These are phyloP conservation scores for Blomia tropicalis DNA, from an alignment of 2,888 invertebrate genomes.

Conservation along the genomic window DNA sequence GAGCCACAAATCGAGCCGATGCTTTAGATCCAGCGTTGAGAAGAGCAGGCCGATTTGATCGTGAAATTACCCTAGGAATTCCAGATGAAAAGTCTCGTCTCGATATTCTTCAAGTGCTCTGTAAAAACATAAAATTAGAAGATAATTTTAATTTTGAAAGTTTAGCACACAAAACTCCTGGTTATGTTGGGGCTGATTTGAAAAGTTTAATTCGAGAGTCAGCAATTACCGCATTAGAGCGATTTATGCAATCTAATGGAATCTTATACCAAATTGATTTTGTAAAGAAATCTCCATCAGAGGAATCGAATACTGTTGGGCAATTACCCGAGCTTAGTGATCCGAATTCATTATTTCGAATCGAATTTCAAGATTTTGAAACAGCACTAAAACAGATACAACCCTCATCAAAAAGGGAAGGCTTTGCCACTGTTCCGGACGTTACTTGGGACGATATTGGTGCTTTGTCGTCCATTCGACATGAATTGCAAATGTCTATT, in stretches of 20 bases:
- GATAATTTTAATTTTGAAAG: slow-evolving; percentile 52
- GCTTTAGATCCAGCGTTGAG: slow-evolving; percentile 77
- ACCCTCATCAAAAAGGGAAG: slow-evolving; percentile 87
- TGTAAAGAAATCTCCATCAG: not conserved
- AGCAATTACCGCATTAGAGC: slow-evolving; percentile 66
- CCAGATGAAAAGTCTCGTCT: slow-evolving; percentile 49
- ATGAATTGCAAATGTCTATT: slow-evolving; percentile 76
- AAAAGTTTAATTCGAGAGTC: slow-evolving; percentile 70
- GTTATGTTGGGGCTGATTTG: slow-evolving; percentile 89
- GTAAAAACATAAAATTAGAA: slow-evolving; percentile 51
- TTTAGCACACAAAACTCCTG: slow-evolving; percentile 73
- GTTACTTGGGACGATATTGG: slow-evolving; percentile 95
- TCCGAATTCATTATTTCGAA: not conserved
- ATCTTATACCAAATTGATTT: slow-evolving; percentile 15
- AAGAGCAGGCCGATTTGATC: slow-evolving; percentile 77
- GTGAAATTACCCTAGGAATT: slow-evolving; percentile 82
- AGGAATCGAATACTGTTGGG: not conserved
- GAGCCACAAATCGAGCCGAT: slow-evolving; percentile 89
- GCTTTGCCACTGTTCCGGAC: slow-evolving; percentile 91
- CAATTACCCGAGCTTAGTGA: not conserved
- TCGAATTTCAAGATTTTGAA: slow-evolving; percentile 31
- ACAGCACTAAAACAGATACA: slow-evolving; percentile 63
- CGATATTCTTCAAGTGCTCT: slow-evolving; percentile 58
- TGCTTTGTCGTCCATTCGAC: slow-evolving; percentile 66
- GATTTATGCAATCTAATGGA: slow-evolving; percentile 34